Evolutionary conservation across 2,888 invertebrate species (phyloP).

Genomic region (Chaetoderma sp.): DNA sequence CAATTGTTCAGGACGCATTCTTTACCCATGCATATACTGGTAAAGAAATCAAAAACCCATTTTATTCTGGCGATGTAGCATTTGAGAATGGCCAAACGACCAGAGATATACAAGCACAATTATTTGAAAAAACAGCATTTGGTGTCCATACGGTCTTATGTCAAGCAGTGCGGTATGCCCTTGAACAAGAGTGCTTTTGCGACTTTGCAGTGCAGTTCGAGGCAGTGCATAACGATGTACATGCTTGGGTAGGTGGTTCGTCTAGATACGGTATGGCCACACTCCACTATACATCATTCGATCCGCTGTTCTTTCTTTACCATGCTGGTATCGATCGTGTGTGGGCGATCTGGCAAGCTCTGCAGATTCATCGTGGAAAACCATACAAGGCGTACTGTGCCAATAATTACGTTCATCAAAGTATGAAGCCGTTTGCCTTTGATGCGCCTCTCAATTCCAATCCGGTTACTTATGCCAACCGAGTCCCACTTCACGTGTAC

Average conservation of each 20-base stretch:
- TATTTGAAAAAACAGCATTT: slow-evolving; percentile 22
- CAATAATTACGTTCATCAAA: slow-evolving; percentile 19
- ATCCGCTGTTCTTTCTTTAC: slow-evolving; percentile 25
- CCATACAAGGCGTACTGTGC: slow-evolving; percentile 40
- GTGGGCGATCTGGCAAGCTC: slow-evolving; percentile 35
- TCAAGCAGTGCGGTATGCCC: slow-evolving; percentile 31
- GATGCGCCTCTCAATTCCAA: slow-evolving; percentile 35
- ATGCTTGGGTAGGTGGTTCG: slow-evolving; percentile 21
- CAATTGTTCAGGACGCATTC: slow-evolving; percentile 24
- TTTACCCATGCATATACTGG: slow-evolving; percentile 26
- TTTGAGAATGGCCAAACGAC: slow-evolving; percentile 22
- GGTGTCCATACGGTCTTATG: slow-evolving; percentile 35
- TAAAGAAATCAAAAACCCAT: slow-evolving; percentile 29
- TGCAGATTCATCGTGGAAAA: slow-evolving; percentile 27
- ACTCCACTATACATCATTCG: slow-evolving; percentile 28
- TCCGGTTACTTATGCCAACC: slow-evolving; percentile 28
- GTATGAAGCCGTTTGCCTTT: slow-evolving; percentile 39
- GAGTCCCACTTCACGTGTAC: slow-evolving; percentile 32
- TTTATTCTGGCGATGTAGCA: slow-evolving; percentile 28
- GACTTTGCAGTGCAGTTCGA: slow-evolving; percentile 40
- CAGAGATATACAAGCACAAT: slow-evolving; percentile 14
- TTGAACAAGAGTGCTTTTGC: slow-evolving; percentile 38
- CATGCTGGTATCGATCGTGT: slow-evolving; percentile 26
- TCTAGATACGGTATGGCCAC: slow-evolving; percentile 24
- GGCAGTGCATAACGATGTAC: slow-evolving; percentile 20